A percentile compares a stretch with the other conserved stretches of the same genome.
phyloP scores from a whole-genome alignment of 2,797 vertebrate species.

The Peromyscus aztecus region DNA sequence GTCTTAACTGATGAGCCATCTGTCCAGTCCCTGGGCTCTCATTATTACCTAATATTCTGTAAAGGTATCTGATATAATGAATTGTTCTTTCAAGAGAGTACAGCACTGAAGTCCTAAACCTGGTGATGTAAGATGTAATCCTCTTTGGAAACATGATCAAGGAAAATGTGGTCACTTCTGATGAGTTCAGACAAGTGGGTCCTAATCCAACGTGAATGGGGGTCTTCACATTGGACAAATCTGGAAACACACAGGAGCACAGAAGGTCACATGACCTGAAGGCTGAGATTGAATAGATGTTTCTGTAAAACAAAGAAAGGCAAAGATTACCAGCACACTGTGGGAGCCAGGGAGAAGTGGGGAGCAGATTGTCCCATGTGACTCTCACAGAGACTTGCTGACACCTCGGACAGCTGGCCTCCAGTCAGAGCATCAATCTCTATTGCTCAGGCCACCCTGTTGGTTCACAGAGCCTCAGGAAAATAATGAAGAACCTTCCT shows the following conservation, averaged over 20 bases:
- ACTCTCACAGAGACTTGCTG: neutral
- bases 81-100: neutral
- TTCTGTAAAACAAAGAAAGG: neutral
- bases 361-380: neutral
- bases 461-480: fast-evolving
- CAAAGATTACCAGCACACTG: too few relatives aligned
- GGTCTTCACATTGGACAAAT: neutral
- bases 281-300: neutral
- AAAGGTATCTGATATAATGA: neutral
- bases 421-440: neutral
- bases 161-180: neutral
- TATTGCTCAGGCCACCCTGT: neutral
- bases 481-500: neutral
- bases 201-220: neutral
- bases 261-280: neutral
- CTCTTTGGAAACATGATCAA: neutral
- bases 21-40: neutral
- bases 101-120: neutral
- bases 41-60: neutral
- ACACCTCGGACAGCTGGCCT: neutral
- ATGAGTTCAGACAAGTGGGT: neutral
- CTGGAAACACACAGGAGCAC: neutral
- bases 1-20: neutral
- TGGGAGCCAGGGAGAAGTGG: fast-evolving
- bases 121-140: neutral